These are phyloP conservation scores for Synergus gifuensis DNA, from an alignment of 2,888 invertebrate genomes.

Conservation along the genomic window DNA sequence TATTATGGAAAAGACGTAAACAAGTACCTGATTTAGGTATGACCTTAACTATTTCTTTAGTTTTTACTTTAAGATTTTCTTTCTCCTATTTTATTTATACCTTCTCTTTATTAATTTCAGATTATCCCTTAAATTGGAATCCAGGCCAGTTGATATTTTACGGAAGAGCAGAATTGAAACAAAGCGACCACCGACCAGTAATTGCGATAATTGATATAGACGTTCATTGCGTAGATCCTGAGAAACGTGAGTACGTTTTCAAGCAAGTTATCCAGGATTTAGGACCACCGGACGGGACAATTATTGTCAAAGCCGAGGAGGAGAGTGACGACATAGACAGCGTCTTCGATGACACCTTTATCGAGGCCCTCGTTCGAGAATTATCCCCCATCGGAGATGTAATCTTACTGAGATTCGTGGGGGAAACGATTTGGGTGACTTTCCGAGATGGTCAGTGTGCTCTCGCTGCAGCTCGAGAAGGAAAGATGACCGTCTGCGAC, in stretches of 20 bases:
- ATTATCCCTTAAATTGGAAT: constrained; percentile 82
- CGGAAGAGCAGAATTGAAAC: constrained; percentile 95
- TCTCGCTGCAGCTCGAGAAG: constrained; percentile 83
- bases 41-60: constrained; percentile 2
- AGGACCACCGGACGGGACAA: constrained; percentile 97
- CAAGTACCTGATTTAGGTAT: constrained; percentile 85
- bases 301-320: constrained; percentile 85
- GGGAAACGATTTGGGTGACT: constrained; percentile 93
- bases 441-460: constrained; percentile 95
- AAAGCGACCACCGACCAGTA: constrained; percentile 98
- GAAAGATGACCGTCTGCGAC: constrained; percentile 82
- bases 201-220: constrained; percentile 94
- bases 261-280: constrained; percentile 90
- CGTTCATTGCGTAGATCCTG: constrained; percentile 88
- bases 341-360: constrained; percentile 89
- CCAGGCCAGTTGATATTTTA: constrained; percentile 92
- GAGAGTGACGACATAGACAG: constrained; percentile 79
- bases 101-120: constrained; percentile 51
- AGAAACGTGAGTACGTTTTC: constrained; percentile 88
- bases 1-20: constrained; percentile 94
- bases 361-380: constrained; percentile 88
- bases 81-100: neutral
- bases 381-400: constrained; percentile 93
- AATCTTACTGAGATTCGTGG: constrained; percentile 93
- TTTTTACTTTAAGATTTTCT: neutral